These are phyloP conservation scores for Oncorhynchus gorbuscha DNA, from an alignment of 2,113 vertebrate species.

Conservation along the genomic window DNA sequence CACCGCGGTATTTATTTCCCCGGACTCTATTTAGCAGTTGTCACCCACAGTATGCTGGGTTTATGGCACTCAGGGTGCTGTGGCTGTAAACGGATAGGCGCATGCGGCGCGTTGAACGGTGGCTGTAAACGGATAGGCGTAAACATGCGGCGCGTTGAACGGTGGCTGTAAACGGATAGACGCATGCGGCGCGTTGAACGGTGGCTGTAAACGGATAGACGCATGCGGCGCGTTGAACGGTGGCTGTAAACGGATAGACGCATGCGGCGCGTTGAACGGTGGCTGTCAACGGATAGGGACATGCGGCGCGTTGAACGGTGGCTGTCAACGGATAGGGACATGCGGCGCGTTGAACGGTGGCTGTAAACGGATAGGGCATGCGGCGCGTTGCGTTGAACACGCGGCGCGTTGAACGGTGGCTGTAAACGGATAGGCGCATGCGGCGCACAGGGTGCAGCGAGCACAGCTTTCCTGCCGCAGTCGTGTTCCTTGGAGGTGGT, in stretches of 20 bases:
- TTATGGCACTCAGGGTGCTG: conserved; percentile 31
- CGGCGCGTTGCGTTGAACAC: too few relatives aligned
- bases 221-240: too few relatives aligned
- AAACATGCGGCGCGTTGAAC: too few relatives aligned
- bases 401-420: neutral
- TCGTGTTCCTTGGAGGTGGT: conserved; percentile 36
- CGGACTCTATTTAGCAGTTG: conserved; percentile 38
- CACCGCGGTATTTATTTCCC: conserved; percentile 33
- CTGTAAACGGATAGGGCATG: too few relatives aligned
- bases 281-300: conserved; percentile 41
- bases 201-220: neutral
- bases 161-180: neutral
- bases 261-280: neutral
- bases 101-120: too few relatives aligned
- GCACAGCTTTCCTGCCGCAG: conserved; percentile 20
- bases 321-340: too few relatives aligned
- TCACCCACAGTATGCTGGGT: conserved; percentile 27
- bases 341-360: too few relatives aligned
- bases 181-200: too few relatives aligned
- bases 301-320: too few relatives aligned
- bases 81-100: conserved; percentile 30
- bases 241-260: conserved; percentile 26
- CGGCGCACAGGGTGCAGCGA: conserved; percentile 4
- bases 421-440: conserved; percentile 42
- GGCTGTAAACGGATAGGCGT: too few relatives aligned